Conservation (phyloP, 2,797 vertebrate genomes). For the Spinibarbus caldwelli region DNA sequence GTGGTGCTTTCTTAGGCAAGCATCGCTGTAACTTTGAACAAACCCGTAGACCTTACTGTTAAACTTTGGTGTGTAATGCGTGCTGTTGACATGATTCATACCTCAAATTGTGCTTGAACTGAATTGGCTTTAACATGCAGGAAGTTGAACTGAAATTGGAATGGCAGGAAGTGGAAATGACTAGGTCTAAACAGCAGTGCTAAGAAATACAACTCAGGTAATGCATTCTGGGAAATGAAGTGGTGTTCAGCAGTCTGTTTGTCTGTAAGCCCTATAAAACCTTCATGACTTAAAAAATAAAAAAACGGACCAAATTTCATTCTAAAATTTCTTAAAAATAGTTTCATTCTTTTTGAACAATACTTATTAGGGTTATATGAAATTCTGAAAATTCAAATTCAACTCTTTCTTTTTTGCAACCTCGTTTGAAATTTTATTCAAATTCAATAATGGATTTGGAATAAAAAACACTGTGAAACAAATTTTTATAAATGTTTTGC, state of each 20-base stretch:
- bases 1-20: conserved; percentile 27
- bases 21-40: background rate
- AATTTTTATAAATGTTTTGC: background rate
- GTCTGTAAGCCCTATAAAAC: background rate
- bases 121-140: background rate
- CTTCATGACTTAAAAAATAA: background rate
- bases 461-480: background rate
- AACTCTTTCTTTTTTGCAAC: background rate
- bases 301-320: background rate
- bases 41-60: conserved; percentile 1
- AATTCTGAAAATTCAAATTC: background rate
- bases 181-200: background rate
- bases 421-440: background rate
- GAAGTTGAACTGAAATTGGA: background rate
- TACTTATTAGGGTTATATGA: background rate
- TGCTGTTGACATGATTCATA: background rate
- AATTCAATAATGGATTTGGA: background rate
- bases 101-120: background rate
- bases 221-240: background rate
- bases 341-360: background rate
- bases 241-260: background rate
- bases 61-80: background rate
- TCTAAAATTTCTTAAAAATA: background rate
- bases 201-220: background rate
- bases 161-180: background rate